Base-by-base conservation (phyloP, 2,113 vertebrate genomes). In the Oenanthe oenanthe region DNA sequence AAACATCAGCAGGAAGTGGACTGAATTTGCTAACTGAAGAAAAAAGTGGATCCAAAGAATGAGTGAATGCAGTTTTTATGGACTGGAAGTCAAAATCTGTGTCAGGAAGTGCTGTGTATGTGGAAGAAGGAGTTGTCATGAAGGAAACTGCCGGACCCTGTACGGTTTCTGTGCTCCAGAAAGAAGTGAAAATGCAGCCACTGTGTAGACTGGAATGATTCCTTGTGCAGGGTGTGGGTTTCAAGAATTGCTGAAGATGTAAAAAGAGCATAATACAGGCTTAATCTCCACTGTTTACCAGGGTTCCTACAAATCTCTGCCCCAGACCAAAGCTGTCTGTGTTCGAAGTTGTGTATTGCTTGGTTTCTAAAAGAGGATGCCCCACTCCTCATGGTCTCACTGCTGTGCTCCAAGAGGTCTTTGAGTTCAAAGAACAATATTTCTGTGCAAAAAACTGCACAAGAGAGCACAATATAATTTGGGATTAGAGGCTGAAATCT, bases 1-100 rank as follows among this genome's bases (percentile, higher is more conserved):
- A 89, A 58, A 68, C 21, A 80, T 51, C 85, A 88, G 19, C 85
- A 92, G 85, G 65, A 93, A 92, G 88, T 60, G 21, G 50, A 94
- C 51, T 88, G 66, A 89, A 77, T 80, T 80, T 81, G 21, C 47
- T 85, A 71, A 79, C 12, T 31, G 61, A 60, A 47, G 76, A 48
- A 70, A 67, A 62, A 76, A 71, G 62, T 12, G 32, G 58, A 67
- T 88, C 34, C 26, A 63, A 88, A 89, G 38, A 38, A 65, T 70
- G 50, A 48, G 18, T 0, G 2, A 83, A 62, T 57, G 29, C 54
- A 70, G 8, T 73, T 96, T 94, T 85, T 88, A 51, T 42, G 58
- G 77, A 67, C 54, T 50, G 14, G 38, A 61, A 76, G 54, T 89
- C 66, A 92, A 89, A 92, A 82, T 70, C 82, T 85, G 66, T 79